A percentile compares a stretch with the other conserved stretches of the same genome.
These are phyloP conservation scores for Lepus oiostolus DNA, from an alignment of 2,797 vertebrate genomes.

Conservation along the genomic window DNA sequence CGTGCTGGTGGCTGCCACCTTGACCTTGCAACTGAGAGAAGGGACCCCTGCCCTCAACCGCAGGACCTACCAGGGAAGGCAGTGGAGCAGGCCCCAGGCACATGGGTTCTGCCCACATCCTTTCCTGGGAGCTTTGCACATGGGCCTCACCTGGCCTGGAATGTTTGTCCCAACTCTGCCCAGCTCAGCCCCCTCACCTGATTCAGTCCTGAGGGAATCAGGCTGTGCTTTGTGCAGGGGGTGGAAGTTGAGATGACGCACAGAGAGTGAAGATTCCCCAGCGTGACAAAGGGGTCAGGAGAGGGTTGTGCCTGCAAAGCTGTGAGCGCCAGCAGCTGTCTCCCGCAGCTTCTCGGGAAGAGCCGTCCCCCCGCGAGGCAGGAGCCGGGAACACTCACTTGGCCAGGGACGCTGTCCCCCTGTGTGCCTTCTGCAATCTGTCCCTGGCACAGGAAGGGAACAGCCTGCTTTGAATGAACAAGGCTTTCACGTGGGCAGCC, in stretches of 20 bases:
- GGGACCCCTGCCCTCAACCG: no score
- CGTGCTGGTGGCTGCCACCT: not conserved
- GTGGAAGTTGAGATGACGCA: accelerated
- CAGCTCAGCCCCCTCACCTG: not conserved
- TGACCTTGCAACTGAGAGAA: not conserved
- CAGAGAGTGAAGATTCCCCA: not conserved
- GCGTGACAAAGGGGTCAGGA: not conserved
- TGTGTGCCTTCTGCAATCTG: not conserved
- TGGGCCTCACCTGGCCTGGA: accelerated
- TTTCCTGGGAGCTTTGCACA: no score
- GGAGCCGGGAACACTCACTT: not conserved
- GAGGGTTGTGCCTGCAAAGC: not conserved
- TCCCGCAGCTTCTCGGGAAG: not conserved
- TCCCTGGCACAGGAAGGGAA: conserved; percentile 66
- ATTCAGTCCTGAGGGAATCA: not conserved
- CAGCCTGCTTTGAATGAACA: conserved; percentile 69
- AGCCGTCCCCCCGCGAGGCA: not conserved
- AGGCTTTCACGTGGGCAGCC: not conserved
- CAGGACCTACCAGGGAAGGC: not conserved
- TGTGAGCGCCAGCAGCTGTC: not conserved
- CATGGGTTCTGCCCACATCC: accelerated
- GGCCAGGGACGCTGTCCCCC: not conserved
- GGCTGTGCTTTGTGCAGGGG: not conserved
- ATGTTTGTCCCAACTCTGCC: not conserved
- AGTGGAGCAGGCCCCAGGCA: not conserved